These are phyloP conservation scores for Oreochromis niloticus DNA, from an alignment of 2,113 vertebrate species.

Conservation along the genomic window DNA sequence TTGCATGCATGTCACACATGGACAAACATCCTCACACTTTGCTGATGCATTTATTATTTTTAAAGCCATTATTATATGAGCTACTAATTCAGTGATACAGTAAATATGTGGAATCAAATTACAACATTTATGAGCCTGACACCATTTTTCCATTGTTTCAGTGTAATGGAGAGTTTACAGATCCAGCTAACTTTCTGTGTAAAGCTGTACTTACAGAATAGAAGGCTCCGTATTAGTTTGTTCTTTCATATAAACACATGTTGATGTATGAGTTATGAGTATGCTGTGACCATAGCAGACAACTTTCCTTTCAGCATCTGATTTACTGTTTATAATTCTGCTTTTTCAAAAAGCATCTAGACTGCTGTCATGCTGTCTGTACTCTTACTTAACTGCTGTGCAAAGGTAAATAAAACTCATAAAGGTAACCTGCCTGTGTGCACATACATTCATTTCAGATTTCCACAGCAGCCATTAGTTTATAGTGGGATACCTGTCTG, in stretches of 20 bases:
- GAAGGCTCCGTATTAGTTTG: not conserved
- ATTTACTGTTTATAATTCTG: not conserved
- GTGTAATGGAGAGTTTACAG: not conserved
- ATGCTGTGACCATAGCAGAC: not conserved
- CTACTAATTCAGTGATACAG: not conserved
- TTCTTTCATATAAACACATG: not conserved
- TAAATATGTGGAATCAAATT: not conserved
- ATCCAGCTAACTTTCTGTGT: not conserved
- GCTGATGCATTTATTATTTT: not conserved
- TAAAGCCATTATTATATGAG: not conserved
- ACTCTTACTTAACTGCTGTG: not conserved
- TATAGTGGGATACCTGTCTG: not conserved
- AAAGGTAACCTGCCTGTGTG: not conserved
- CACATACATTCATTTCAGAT: not conserved
- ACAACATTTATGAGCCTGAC: not conserved
- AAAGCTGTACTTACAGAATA: not conserved
- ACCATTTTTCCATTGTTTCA: not conserved
- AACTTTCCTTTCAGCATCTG: not conserved
- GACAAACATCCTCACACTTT: not conserved
- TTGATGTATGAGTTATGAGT: not conserved
- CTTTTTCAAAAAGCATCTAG: not conserved
- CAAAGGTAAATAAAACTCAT: not conserved
- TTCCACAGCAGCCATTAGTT: not conserved
- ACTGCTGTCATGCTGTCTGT: not conserved
- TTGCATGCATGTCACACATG: not conserved